A percentile compares a stretch with the other conserved stretches of the same genome.
Conservation (phyloP, 2,113 vertebrate genomes). For the Recurvirostra avosetta region DNA sequence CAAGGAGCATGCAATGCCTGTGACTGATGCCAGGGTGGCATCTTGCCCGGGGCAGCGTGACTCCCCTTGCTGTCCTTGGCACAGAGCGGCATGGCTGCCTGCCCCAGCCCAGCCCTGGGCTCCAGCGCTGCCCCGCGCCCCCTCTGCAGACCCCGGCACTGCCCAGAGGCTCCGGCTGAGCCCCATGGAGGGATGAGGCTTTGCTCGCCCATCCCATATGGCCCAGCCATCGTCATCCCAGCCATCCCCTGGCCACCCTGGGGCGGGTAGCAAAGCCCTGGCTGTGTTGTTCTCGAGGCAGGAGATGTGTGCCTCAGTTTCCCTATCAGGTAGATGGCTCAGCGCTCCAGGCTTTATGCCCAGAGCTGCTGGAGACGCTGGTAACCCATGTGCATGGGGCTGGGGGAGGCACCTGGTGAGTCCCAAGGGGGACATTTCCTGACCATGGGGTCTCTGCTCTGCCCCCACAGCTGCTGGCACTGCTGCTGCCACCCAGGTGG, state of each 20-base stretch:
- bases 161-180: background rate
- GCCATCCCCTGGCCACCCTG: background rate
- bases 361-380: background rate
- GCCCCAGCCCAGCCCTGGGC: background rate
- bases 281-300: background rate
- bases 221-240: background rate
- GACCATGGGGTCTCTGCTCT: accelerated
- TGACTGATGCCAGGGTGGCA: background rate
- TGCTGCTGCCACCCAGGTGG: too few species aligned
- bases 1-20: accelerated
- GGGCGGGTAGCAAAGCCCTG: background rate
- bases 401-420: background rate
- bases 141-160: accelerated
- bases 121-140: accelerated
- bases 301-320: background rate
- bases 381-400: accelerated
- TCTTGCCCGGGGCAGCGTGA: background rate
- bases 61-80: background rate
- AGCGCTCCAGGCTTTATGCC: background rate
- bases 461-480: background rate
- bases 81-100: accelerated
- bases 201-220: accelerated
- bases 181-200: background rate
- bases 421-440: background rate
- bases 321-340: background rate